A percentile compares a stretch with the other conserved stretches of the same genome.
phyloP scores from a whole-genome alignment of 2,113 vertebrate species.

The Sisor rabdophorus region DNA sequence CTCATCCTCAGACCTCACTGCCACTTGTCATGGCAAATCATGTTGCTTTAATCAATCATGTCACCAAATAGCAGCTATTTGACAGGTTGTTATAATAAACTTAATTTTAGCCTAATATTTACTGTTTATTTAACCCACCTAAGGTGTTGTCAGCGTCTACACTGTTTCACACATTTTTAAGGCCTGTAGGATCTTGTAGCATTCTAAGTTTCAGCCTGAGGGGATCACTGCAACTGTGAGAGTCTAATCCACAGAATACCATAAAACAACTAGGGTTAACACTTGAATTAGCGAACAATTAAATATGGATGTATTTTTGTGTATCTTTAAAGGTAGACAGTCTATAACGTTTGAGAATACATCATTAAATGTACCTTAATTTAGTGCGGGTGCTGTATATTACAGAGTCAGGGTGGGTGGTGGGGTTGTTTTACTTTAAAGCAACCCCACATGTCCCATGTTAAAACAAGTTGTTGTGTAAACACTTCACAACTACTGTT shows the following conservation, averaged over 20 bases:
- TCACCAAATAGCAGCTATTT: background rate
- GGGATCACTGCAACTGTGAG: background rate
- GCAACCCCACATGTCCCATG: no score
- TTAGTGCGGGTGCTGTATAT: background rate
- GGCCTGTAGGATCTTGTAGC: slow-evolving; percentile 35
- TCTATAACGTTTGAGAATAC: background rate
- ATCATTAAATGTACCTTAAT: background rate
- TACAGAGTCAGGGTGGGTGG: no score
- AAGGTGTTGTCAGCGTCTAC: background rate
- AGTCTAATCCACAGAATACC: background rate
- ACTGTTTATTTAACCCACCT: slow-evolving; percentile 30
- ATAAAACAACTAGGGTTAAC: background rate
- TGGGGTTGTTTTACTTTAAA: no score
- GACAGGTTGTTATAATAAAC: background rate
- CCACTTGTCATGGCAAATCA: background rate
- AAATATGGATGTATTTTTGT: background rate
- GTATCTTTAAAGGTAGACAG: background rate
- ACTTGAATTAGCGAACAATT: background rate
- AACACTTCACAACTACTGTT: no score
- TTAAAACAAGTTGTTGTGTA: no score
- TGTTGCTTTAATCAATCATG: background rate
- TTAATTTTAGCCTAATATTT: background rate
- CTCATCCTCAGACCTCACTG: background rate
- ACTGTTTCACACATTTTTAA: slow-evolving; percentile 15
- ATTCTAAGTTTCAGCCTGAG: slow-evolving; percentile 20